phyloP scores from a whole-genome alignment of 2,113 vertebrate species.

The Ciconia stormi region DNA sequence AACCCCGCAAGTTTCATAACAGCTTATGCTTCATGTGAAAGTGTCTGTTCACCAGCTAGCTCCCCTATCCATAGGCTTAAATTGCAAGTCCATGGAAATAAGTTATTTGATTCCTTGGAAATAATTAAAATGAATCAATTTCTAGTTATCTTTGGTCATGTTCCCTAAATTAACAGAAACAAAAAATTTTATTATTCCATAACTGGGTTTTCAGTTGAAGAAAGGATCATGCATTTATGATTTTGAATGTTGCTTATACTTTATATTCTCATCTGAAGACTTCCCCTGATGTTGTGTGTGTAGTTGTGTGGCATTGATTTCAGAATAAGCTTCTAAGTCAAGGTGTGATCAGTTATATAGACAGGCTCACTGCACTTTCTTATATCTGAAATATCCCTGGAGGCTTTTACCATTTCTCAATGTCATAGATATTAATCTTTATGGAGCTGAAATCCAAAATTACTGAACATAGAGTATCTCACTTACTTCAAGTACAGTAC shows the following conservation, averaged over 20 bases:
- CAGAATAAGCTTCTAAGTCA: constrained; percentile 80
- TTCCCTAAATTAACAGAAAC: constrained; percentile 1
- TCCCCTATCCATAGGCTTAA: neutral
- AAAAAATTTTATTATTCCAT: neutral
- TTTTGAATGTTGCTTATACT: neutral
- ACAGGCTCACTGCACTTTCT: constrained; percentile 83
- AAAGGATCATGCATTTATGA: neutral
- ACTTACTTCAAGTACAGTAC: constrained; percentile 57
- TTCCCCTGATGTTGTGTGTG: neutral
- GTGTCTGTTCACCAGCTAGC: neutral
- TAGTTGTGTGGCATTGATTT: constrained; percentile 60
- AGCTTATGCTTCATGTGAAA: neutral
- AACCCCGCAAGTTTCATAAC: neutral
- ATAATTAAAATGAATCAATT: constrained; percentile 18
- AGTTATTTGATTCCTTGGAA: neutral
- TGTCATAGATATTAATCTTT: constrained; percentile 86
- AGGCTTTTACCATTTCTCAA: constrained; percentile 81
- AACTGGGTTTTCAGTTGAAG: neutral
- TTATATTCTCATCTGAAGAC: neutral
- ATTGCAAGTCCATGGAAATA: neutral
- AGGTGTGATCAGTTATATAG: constrained; percentile 86
- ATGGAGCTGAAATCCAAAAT: constrained; percentile 77
- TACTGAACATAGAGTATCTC: constrained; percentile 71
- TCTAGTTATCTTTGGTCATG: constrained; percentile 22
- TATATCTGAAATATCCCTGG: constrained; percentile 82